phyloP scores from a whole-genome alignment of 1,140 invertebrate genomes.

The Aphidius ervi region DNA sequence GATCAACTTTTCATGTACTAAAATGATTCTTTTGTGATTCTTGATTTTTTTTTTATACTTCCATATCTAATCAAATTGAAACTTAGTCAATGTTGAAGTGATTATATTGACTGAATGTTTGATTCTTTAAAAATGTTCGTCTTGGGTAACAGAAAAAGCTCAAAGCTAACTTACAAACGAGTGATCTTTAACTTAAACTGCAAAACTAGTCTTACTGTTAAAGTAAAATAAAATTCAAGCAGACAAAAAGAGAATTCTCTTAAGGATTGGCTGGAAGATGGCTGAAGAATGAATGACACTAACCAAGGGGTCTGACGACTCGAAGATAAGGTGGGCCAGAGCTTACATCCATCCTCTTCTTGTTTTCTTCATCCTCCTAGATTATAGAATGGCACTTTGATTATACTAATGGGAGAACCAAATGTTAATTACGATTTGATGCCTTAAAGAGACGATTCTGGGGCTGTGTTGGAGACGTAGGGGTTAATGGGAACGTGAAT shows the following conservation, averaged over 20 bases:
- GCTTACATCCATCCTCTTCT: conserved; percentile 30
- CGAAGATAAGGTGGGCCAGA: conserved; percentile 51
- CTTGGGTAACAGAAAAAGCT: no score
- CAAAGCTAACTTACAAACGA: conserved; percentile 25
- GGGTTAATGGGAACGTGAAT: conserved; percentile 21
- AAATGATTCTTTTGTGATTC: no score
- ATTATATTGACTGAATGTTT: no score
- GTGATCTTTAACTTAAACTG: conserved; percentile 39
- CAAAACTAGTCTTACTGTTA: conserved; percentile 36
- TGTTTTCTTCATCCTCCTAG: conserved; percentile 44
- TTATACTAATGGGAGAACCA: conserved; percentile 69
- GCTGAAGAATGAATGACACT: conserved; percentile 1
- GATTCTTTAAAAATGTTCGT: no score
- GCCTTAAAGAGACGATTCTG: conserved; percentile 56
- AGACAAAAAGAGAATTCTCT: conserved; percentile 1
- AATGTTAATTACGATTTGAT: conserved; percentile 71
- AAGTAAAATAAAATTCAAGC: conserved; percentile 22
- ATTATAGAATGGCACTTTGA: conserved; percentile 64
- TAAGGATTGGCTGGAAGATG: conserved; percentile 15
- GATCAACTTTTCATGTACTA: no score
- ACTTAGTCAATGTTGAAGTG: no score
- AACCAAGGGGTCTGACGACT: conserved; percentile 45
- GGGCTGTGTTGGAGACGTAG: conserved; percentile 1
- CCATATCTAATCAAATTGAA: no score
- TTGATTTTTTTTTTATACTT: no score